These are phyloP conservation scores for Holcopasites calliopsidis DNA, from an alignment of 1,140 invertebrate species.

Conservation along the genomic window DNA sequence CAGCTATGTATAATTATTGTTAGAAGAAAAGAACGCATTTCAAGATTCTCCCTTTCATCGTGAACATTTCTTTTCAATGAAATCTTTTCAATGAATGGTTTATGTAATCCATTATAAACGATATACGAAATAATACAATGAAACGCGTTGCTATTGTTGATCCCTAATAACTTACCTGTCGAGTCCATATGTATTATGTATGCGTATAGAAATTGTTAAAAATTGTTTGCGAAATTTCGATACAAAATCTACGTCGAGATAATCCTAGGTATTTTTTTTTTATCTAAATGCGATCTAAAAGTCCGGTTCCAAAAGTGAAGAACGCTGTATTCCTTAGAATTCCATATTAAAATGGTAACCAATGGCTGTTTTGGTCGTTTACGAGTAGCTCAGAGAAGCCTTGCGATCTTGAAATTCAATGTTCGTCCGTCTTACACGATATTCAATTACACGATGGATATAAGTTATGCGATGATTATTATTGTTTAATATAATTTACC, in stretches of 20 bases:
- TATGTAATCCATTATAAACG: not conserved
- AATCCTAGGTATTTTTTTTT: constrained; percentile 12
- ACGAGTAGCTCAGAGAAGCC: constrained; percentile 27
- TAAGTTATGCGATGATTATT: constrained; percentile 53
- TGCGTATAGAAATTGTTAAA: constrained; percentile 40
- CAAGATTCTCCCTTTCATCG: not conserved
- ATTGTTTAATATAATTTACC: constrained; percentile 16
- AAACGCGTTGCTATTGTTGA: not conserved
- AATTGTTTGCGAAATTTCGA: constrained; percentile 40
- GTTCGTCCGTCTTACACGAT: constrained; percentile 20
- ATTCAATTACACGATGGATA: constrained; percentile 45
- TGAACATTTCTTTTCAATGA: not conserved
- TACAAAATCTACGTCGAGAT: constrained; percentile 55
- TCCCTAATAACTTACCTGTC: constrained; percentile 12
- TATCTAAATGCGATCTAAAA: constrained; percentile 31
- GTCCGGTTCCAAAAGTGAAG: constrained; percentile 12
- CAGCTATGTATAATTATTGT: constrained; percentile 4
- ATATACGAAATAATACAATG: not conserved
- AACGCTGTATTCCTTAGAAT: not conserved
- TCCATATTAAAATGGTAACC: constrained; percentile 26
- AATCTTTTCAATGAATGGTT: not conserved
- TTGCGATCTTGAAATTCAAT: constrained; percentile 23
- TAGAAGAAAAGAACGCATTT: not conserved
- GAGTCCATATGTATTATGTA: too few species aligned
- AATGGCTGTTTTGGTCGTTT: constrained; percentile 31